Percentiles rank a stretch among this genome's conserved stretches.
These are phyloP conservation scores for Ditula angustiorana DNA, from an alignment of 2,888 invertebrate species.

Conservation along the genomic window DNA sequence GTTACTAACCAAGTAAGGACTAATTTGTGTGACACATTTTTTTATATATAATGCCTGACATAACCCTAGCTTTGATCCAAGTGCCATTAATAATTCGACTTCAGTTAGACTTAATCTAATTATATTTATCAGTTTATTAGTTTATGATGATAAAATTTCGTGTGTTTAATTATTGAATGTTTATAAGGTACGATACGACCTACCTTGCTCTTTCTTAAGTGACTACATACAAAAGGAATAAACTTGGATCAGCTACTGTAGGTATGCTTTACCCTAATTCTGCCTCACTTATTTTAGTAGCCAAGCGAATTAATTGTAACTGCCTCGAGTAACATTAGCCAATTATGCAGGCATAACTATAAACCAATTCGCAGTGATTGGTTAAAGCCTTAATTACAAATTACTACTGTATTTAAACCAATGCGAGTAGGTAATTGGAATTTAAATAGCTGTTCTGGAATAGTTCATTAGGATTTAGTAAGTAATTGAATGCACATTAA, in stretches of 20 bases:
- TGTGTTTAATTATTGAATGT: too few species aligned
- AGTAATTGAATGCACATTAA: conserved; percentile 18
- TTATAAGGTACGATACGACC: too few species aligned
- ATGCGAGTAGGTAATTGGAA: conserved; percentile 32
- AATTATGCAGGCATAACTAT: conserved; percentile 26
- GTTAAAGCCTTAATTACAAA: conserved; percentile 38
- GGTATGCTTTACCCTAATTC: neutral
- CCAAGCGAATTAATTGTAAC: conserved; percentile 20
- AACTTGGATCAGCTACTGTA: conserved; percentile 9
- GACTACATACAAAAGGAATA: too few species aligned
- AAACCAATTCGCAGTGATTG: conserved; percentile 34
- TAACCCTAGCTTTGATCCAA: too few species aligned
- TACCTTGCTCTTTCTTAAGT: too few species aligned
- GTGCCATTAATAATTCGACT: too few species aligned
- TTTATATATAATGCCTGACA: too few species aligned
- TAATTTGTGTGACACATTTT: too few species aligned
- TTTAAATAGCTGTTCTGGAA: conserved; percentile 29
- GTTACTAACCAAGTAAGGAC: too few species aligned
- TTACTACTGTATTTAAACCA: conserved; percentile 37
- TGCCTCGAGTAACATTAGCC: conserved; percentile 19
- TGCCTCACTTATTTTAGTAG: conserved; percentile 27
- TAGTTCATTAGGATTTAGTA: conserved; percentile 30
- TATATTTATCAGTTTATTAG: too few species aligned
- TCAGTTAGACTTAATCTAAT: too few species aligned
- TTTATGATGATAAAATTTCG: too few species aligned